Evolutionary conservation across 2,888 invertebrate species (phyloP).

Genomic region (Drosophila imparisetae): DNA sequence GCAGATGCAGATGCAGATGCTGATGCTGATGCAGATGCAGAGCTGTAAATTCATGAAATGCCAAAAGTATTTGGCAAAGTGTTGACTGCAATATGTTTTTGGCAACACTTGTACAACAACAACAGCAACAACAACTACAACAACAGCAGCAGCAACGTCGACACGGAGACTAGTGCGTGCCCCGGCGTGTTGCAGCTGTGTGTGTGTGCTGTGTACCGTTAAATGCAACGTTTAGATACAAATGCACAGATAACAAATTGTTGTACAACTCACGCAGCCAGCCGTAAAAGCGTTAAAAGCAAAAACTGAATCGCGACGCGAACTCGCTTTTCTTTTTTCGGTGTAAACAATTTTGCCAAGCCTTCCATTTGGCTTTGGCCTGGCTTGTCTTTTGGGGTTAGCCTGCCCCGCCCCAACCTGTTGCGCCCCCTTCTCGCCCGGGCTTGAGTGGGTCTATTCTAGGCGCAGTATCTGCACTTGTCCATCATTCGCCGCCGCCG

Average conservation of each 20-base stretch:
- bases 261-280: constrained; percentile 60
- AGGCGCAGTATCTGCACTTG: constrained; percentile 61
- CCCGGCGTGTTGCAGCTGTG: constrained; percentile 34
- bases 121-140: constrained; percentile 27
- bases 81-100: constrained; percentile 69
- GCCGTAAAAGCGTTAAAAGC: constrained; percentile 40
- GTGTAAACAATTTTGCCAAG: constrained; percentile 70
- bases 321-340: constrained; percentile 48
- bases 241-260: constrained; percentile 77
- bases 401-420: neutral
- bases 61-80: constrained; percentile 65
- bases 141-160: constrained; percentile 14
- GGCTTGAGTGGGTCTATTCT: constrained; percentile 25
- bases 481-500: constrained; percentile 55
- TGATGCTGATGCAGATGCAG: constrained; percentile 1
- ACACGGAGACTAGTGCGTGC: constrained; percentile 59
- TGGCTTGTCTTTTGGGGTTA: constrained; percentile 31
- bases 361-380: constrained; percentile 28
- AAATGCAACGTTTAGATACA: constrained; percentile 79
- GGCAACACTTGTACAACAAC: constrained; percentile 71
- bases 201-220: constrained; percentile 63
- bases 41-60: constrained; percentile 47
- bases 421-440: neutral
- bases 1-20: constrained; percentile 9
- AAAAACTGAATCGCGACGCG: constrained; percentile 20